Evolutionary conservation across 2,797 vertebrate genomes (phyloP), one percentile per base, ranked within the genome.

Genomic region (Neomorphus geoffroyi): DNA sequence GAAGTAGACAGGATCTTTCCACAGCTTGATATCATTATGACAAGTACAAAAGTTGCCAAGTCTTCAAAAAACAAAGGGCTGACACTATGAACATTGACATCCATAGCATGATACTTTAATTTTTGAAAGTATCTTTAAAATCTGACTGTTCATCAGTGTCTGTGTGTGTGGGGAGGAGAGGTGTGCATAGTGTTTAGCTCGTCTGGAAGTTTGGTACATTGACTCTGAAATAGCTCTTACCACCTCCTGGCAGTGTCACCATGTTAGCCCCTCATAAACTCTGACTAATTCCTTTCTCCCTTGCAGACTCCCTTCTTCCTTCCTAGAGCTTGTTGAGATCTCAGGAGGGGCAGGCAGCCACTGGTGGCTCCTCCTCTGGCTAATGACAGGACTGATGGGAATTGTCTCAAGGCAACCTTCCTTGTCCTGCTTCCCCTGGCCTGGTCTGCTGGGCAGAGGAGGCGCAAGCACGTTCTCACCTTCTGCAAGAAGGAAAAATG

Each of bases 191-290:
- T 8, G 3, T 46, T 85, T n/a, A 70, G 24, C 18, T 62, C 14
- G 70, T 87, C n/a, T 48, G 15, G 17, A 56, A 58, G 5, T 66
- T 82, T 62, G 13, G 13, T 64, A 9, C n/a, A 56, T 19, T 66
- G 30, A 43, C 43, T 71, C 39, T 88, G 45, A 92, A 82, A 23
- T 3, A 64, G 12, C 28, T 27, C 30, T 81, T 74, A 23, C 23
- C 7, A 30, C 8, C 7, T 79, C 17, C 33, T 85, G 22, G 11
- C 17, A 18, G 15, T 30, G 5, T 30, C 18, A 54, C 32, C 19
- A 2, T 4, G 1, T 33, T 51, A 18, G 17, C 8, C 4, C 7
- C 9, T 7, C 9, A 16, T 8, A 60, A 41, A 11, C 6, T 37
- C 50, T 88, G 64, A 51, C 5, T 60, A 74, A 67, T 32, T 35